These are phyloP conservation scores for Oasisia sp. DNA, from an alignment of 2,888 invertebrate species.

Conservation along the genomic window DNA sequence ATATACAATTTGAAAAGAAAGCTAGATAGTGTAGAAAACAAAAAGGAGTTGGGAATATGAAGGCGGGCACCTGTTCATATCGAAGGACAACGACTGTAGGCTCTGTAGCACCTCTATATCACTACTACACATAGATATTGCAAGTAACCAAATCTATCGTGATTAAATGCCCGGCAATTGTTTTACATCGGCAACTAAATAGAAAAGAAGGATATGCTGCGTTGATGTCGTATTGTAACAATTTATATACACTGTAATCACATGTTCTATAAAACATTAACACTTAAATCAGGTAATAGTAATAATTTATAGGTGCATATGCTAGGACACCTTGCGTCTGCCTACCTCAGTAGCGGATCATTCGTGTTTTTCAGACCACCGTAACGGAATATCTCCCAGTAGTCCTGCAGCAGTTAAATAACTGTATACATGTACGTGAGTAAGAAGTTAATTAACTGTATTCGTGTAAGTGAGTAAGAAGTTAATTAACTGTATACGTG, in stretches of 20 bases:
- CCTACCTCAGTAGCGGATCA: slow-evolving; percentile 44
- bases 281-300: neutral
- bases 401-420: slow-evolving; percentile 50
- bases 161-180: no score
- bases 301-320: neutral
- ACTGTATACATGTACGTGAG: neutral
- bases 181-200: no score
- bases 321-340: neutral
- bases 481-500: no score
- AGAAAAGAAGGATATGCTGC: no score
- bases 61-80: no score
- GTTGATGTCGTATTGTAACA: neutral
- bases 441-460: neutral
- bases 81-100: no score
- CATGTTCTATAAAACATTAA: neutral
- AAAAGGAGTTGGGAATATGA: no score
- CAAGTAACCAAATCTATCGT: no score
- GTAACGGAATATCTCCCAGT: slow-evolving; percentile 59
- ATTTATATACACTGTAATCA: neutral
- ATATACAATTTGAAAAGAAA: neutral
- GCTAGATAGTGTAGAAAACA: no score
- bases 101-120: no score
- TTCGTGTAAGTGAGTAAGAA: neutral
- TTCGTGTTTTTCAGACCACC: slow-evolving; percentile 53
- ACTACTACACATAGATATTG: no score